Conservation (phyloP, 1,140 invertebrate genomes). For the Nilaparvata lugens region DNA sequence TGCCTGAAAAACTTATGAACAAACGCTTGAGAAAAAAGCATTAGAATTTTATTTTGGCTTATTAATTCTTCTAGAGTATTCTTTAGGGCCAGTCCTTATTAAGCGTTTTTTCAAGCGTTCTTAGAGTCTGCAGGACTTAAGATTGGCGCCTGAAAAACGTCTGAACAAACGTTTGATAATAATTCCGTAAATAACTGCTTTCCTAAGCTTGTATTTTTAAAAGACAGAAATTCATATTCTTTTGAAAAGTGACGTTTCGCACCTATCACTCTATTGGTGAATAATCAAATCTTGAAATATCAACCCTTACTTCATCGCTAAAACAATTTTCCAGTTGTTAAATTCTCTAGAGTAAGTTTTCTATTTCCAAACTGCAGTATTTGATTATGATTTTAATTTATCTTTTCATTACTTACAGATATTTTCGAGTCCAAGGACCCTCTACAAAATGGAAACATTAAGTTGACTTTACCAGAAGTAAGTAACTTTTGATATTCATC, state of each 20-base stretch:
- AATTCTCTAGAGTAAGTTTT: background rate
- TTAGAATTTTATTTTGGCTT: too few relatives aligned
- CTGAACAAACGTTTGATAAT: too few relatives aligned
- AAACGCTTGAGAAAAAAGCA: too few relatives aligned
- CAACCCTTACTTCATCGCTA: background rate
- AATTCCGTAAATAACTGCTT: too few relatives aligned
- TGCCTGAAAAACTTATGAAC: too few relatives aligned
- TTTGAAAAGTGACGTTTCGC: background rate
- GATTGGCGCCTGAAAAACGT: too few relatives aligned
- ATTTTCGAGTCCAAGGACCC: slow-evolving; percentile 75
- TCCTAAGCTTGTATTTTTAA: too few relatives aligned
- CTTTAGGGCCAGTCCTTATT: too few relatives aligned
- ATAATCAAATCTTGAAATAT: too few relatives aligned
- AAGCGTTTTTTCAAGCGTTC: slow-evolving; percentile 3
- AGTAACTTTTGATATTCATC: too few relatives aligned
- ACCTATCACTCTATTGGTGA: background rate
- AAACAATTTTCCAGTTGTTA: too few relatives aligned
- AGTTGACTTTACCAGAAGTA: slow-evolving; percentile 70
- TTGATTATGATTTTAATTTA: background rate
- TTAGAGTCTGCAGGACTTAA: background rate
- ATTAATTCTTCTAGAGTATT: too few relatives aligned
- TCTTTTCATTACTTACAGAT: slow-evolving; percentile 43
- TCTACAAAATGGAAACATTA: slow-evolving; percentile 70
- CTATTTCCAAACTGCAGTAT: background rate
- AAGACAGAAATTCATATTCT: background rate